Evolutionary conservation across 2,797 vertebrate genomes (phyloP), one percentile per base, ranked within the genome.

Genomic region (Enteromius viviparus): DNA sequence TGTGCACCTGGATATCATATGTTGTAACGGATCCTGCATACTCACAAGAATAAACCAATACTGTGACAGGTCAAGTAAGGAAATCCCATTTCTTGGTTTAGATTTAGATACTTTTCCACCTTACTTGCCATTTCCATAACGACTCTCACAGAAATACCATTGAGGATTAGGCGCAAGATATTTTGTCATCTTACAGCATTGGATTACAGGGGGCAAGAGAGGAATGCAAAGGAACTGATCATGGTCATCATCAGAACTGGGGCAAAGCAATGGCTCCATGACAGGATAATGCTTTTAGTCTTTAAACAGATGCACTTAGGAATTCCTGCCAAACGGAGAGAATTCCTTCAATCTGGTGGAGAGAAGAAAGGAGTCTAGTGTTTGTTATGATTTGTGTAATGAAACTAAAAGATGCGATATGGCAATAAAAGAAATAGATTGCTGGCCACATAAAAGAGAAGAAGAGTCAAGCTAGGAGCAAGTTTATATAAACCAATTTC

Each of bases 1-100:
- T 62, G 58, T 75, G 78, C 78, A 87, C 85, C 81, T 89, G 86
- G 85, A 68, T 66, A 85, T 82, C 71, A 75, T 69, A 79, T 76
- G 69, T 51, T 60, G 32, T n/a, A 79, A 85, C 3, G 78, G 42
- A 66, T 77, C 72, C 74, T 11, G 17, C 76, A 70, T 68, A 65
- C 55, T 62, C 55, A 17, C 45, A 71, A 76, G 37, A 84, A 82
- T n/a, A 76, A 45, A 79, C 71, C 3, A 6, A 76, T 66, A 64
- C 66, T 65, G 70, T 65, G 23, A 78, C 71, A 71, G 58, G 49
- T n/a, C 42, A 37, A 32, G 64, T 42, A 80, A 65, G 53, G 47
- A 84, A 86, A 82, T 55, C 42, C 53, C 21, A 83, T 83, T 85
- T 82, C 78, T 81, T 76, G 69, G 32, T 10, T 65, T 72, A 29